These are phyloP conservation scores for Elysia crispata DNA, from an alignment of 2,888 invertebrate genomes.

Conservation along the genomic window DNA sequence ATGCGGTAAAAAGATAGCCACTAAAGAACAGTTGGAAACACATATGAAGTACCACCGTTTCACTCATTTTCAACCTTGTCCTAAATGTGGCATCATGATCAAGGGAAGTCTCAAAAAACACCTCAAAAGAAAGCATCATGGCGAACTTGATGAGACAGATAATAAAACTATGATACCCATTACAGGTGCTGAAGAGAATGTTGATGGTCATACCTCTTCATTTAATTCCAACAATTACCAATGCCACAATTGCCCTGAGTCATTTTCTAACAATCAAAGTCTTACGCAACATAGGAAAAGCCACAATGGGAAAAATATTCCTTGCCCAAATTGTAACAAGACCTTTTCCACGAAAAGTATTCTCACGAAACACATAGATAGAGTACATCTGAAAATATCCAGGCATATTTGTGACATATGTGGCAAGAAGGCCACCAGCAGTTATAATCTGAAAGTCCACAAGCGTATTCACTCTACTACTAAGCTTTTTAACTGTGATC, in stretches of 20 bases:
- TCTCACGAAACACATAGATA: neutral
- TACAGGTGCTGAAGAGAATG: no score
- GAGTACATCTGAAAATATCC: neutral
- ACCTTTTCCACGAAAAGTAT: neutral
- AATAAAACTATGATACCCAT: no score
- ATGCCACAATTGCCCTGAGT: no score
- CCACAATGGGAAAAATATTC: no score
- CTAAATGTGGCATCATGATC: constrained; percentile 4
- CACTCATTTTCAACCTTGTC: neutral
- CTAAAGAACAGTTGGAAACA: neutral
- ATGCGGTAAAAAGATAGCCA: neutral
- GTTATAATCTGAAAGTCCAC: constrained; percentile 17
- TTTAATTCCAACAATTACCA: no score
- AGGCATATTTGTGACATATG: neutral
- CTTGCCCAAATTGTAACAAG: no score
- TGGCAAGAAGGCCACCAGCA: neutral
- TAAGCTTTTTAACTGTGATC: neutral
- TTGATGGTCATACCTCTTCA: no score
- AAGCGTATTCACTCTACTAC: constrained; percentile 11
- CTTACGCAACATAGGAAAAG: no score
- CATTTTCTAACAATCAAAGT: no score
- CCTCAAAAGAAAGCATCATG: no score
- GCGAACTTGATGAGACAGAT: no score
- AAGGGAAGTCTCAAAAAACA: no score
- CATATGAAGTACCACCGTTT: constrained; percentile 10